Percentiles rank a stretch among this genome's conserved stretches.
Conservation (phyloP, 2,888 invertebrate genomes). For the Spialia ferax region DNA sequence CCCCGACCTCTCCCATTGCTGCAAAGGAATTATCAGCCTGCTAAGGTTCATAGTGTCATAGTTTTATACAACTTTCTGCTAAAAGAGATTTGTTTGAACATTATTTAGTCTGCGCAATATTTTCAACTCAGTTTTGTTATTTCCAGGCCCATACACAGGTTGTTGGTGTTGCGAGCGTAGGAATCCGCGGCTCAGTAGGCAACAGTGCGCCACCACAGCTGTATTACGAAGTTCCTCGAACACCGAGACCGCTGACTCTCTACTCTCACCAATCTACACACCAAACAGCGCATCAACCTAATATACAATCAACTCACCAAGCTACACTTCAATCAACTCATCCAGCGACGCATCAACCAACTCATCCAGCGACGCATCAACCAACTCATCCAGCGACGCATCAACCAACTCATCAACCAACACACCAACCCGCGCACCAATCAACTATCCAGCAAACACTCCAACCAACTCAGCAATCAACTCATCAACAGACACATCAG, state of each 20-base stretch:
- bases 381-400: constrained; percentile 25
- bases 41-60: constrained; percentile 63
- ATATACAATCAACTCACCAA: constrained; percentile 39
- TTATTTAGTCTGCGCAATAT: neutral
- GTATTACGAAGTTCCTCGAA: constrained; percentile 77
- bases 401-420: constrained; percentile 55
- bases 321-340: constrained; percentile 29
- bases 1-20: constrained; percentile 76
- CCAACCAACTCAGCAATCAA: constrained; percentile 30
- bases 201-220: constrained; percentile 79
- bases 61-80: neutral
- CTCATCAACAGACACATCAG: constrained; percentile 35
- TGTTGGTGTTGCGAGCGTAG: constrained; percentile 72
- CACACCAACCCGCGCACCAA: constrained; percentile 72
- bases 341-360: constrained; percentile 65
- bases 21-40: constrained; percentile 79
- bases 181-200: constrained; percentile 71
- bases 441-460: constrained; percentile 46
- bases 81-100: neutral
- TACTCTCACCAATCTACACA: constrained; percentile 19
- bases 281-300: constrained; percentile 41
- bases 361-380: constrained; percentile 45
- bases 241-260: constrained; percentile 46
- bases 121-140: too few species aligned
- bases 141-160: constrained; percentile 55